Evolutionary conservation across 2,888 invertebrate genomes (phyloP), one percentile per base, ranked within the genome.

Genomic region (Cephonodes hylas): DNA sequence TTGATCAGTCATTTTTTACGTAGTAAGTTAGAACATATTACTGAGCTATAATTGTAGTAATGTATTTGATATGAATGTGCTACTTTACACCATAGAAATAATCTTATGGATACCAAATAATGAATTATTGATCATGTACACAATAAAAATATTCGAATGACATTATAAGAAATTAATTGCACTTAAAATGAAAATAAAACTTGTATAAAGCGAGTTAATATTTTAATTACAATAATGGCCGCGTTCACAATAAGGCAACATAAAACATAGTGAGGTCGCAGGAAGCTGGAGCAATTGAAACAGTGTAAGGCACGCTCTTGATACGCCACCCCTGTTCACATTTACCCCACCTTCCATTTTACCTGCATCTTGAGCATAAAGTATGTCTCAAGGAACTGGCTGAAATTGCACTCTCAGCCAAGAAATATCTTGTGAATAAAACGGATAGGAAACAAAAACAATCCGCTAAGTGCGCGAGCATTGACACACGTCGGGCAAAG

Each of bases 401-500:
- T 70, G 68, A 73, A 75, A 80, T 80, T 77, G 72, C 71, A 64
- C 78, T 70, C 77, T 76, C 69, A 68, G 71, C 69, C 70, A 69
- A 69, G 69, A 72, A 72, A 76, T 73, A 59, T 59, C 34, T 59
- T 38, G 31, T 34, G 58, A 58, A 61, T 56, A 44, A 61, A 66
- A 48, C 62, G 62, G 63, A 61, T 64, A 64, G 61, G 75, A 84
- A 87, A 88, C 79, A 85, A 86, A 88, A 89, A 91, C 91, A 90
- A 90, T 90, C 83, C 84, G 80, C 84, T 86, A 85, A 91, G 88
- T 91, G 90, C 91, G 68, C 68, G 70, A 68, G 71, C 68, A 72
- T 70, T 71, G 68, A 69, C 68, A 72, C 65, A 68, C 68, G 68
- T 67, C 62, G 63, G 71, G 72, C 67, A 70, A 68, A 62, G 68